Percentiles rank a stretch among this genome's conserved stretches.
These are phyloP conservation scores for Stichopus horrens DNA, from an alignment of 53 echinoderm and acorn worm species.

Conservation along the genomic window DNA sequence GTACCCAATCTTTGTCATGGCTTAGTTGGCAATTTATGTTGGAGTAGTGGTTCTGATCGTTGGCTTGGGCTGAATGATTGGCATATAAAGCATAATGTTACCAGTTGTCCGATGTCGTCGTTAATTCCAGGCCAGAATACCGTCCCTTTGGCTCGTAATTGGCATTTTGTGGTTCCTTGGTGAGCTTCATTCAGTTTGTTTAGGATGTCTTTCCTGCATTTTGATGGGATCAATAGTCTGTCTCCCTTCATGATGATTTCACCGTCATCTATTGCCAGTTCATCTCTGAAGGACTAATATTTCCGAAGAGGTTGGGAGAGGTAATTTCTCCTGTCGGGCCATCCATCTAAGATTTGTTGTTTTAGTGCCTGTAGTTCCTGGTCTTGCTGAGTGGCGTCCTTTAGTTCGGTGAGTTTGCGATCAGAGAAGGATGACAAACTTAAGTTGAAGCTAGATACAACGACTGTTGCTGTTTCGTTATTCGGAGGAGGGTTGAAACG, in stretches of 20 bases:
- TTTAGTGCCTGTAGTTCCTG: slow-evolving; percentile 53
- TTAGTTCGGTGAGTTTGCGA: slow-evolving; percentile 29
- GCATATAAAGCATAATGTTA: slow-evolving; percentile 44
- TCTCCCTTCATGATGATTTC: slow-evolving; percentile 27
- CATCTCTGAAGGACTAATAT: slow-evolving; percentile 42
- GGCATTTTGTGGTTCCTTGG: slow-evolving; percentile 44
- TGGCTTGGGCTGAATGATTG: slow-evolving; percentile 55
- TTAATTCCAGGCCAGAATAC: no score
- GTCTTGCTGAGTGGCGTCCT: slow-evolving; percentile 53
- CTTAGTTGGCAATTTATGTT: slow-evolving; percentile 55
- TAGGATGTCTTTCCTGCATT: no score
- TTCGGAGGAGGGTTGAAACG: not conserved
- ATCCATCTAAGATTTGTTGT: slow-evolving; percentile 57
- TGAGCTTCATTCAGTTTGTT: slow-evolving; percentile 16
- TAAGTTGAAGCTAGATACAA: slow-evolving; percentile 1
- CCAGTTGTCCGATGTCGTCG: slow-evolving; percentile 47
- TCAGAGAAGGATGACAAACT: slow-evolving; percentile 67
- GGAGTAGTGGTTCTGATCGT: no score
- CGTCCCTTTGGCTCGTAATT: slow-evolving; percentile 33
- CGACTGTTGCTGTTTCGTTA: not conserved
- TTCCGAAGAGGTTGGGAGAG: slow-evolving; percentile 50
- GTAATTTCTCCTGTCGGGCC: slow-evolving; percentile 56
- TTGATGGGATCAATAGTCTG: no score
- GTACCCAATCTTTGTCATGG: slow-evolving; percentile 60
- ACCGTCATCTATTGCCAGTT: slow-evolving; percentile 37